phyloP scores from a whole-genome alignment of 2,113 vertebrate genomes.

The Bufo gargarizans region DNA sequence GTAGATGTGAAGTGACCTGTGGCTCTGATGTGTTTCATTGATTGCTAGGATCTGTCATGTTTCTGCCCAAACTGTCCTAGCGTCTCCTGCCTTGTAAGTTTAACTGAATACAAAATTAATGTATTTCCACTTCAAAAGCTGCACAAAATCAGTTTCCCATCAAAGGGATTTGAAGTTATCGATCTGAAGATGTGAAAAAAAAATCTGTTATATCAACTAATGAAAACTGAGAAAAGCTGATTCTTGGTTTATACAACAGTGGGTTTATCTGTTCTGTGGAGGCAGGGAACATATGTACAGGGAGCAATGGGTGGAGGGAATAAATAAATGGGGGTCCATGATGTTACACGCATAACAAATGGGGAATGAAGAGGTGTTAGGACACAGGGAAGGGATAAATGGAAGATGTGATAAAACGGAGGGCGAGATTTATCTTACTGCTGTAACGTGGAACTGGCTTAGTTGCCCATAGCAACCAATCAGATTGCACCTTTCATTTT shows the following conservation, averaged over 20 bases:
- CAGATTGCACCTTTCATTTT: too few relatives aligned
- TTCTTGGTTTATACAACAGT: neutral
- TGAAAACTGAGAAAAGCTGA: slow-evolving; percentile 26
- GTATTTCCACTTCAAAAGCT: slow-evolving; percentile 54
- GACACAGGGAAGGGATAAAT: neutral
- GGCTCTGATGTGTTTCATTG: slow-evolving; percentile 38
- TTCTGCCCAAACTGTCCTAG: slow-evolving; percentile 42
- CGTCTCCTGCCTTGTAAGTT: slow-evolving; percentile 31
- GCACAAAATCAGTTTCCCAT: slow-evolving; percentile 47
- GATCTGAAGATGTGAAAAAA: slow-evolving; percentile 44
- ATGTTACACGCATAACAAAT: neutral
- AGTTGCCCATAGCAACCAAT: too few relatives aligned
- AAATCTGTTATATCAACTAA: slow-evolving; percentile 36
- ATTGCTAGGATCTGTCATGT: slow-evolving; percentile 39
- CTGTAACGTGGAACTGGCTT: too few relatives aligned
- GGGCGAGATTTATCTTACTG: too few relatives aligned
- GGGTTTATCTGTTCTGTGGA: neutral
- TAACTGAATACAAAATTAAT: slow-evolving; percentile 49
- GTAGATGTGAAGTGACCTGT: slow-evolving; percentile 44
- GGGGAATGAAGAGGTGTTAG: neutral
- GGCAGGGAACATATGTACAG: neutral
- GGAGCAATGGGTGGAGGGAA: neutral
- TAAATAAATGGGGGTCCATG: neutral
- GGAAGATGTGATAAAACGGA: neutral
- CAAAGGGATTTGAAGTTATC: slow-evolving; percentile 55